A percentile compares a stretch with the other conserved stretches of the same genome.
phyloP scores from a whole-genome alignment of 2,113 vertebrate species.

The Malaclemys terrapin region DNA sequence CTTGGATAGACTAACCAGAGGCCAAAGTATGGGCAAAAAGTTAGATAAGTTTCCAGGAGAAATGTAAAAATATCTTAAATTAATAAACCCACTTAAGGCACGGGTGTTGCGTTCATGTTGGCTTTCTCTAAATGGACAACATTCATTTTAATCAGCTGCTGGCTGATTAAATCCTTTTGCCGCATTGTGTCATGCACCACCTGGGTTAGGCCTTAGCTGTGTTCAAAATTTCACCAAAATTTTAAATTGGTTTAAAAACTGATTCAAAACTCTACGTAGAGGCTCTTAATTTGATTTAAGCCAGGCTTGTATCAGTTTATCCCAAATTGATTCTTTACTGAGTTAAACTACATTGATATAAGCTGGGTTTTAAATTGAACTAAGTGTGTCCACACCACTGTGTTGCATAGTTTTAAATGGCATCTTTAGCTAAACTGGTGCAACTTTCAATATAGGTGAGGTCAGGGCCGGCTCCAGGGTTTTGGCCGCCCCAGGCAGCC shows the following conservation, averaged over 20 bases:
- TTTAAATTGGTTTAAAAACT: slow-evolving; percentile 30
- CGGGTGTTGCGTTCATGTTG: neutral
- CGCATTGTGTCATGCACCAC: neutral
- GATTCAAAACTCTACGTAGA: neutral
- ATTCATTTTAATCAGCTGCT: slow-evolving; percentile 23
- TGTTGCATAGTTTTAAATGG: accelerated
- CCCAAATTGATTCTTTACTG: neutral
- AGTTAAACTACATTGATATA: neutral
- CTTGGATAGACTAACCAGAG: neutral
- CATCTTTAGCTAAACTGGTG: accelerated
- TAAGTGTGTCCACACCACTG: neutral
- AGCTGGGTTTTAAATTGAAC: neutral
- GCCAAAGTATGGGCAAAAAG: neutral
- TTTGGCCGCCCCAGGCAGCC: too few species aligned
- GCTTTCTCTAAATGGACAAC: neutral
- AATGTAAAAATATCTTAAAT: neutral
- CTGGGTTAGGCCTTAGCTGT: slow-evolving; percentile 4
- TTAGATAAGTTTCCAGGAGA: neutral
- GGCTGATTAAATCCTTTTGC: neutral
- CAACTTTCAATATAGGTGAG: accelerated
- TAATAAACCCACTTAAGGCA: neutral
- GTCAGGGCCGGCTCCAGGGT: neutral
- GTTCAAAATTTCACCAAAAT: neutral
- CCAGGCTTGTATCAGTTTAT: neutral
- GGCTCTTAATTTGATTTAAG: neutral